Evolutionary conservation across 2,888 invertebrate genomes (phyloP), one percentile per base, ranked within the genome.

Genomic region (Lochmaea capreae): DNA sequence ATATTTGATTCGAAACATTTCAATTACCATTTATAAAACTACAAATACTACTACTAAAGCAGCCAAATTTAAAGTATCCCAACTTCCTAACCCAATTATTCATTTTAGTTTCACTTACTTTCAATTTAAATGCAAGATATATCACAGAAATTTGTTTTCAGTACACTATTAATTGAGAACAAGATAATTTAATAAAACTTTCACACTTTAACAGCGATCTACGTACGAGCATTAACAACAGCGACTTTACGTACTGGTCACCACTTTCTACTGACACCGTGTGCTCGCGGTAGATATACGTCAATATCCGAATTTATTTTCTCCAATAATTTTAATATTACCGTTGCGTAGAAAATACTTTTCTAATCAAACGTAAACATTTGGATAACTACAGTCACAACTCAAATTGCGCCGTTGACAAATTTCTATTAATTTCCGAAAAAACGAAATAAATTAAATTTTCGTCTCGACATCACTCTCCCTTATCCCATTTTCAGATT

Each of bases 181-280:
- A 14, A 46, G 46, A 14, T 46, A 46, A 39, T 39, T 39, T 39
- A 49, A 67, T 22, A 11, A 59, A 68, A 68, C 68, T 68, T 68
- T 68, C 68, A 61, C 68, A 58, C 9, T 26, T 26, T 10, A 54
- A 54, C 1, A 54, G 18, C 54, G 54, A 54, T 16, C 16, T 16
- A 16, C 9, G 8, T 16, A 9, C 52, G 52, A 22, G n/a, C 46
- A 16, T 11, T n/a, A 8, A 39, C 11, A 18, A n/a, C 22, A 33
- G 26, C 63, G 43, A 68, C 58, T 5, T 3, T 33, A 26, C 33
- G 22, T 12, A 16, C 22, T 39, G 22, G 49, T 39, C 16, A 26
- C 62, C 62, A 39, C 68, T 69, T 69, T 69, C 68, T 18, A 69
- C 68, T 69, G 68, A 62, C 62, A 62, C 68, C 39, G 18, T 0